Evolutionary conservation across 2,888 invertebrate species (phyloP).

Genomic region (Brenthis daphne): DNA sequence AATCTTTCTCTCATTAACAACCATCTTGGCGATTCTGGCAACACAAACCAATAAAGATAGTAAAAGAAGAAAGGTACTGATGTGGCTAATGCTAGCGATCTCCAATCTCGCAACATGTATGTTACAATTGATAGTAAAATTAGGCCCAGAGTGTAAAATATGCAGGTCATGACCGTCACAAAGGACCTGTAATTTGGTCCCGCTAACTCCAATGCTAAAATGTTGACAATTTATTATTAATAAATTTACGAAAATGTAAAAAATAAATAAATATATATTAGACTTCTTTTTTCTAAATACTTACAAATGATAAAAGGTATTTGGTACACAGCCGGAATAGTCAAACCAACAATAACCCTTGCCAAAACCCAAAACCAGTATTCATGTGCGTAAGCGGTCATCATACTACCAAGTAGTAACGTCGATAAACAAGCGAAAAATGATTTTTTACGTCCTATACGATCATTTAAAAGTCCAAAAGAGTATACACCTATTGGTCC

Average conservation of each 20-base stretch:
- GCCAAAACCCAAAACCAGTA: slow-evolving; percentile 93
- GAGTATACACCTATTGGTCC: slow-evolving; percentile 95
- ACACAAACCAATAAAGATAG: slow-evolving; percentile 91
- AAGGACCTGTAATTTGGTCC: slow-evolving; percentile 95
- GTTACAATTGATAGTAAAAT: slow-evolving; percentile 92
- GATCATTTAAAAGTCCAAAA: slow-evolving; percentile 93
- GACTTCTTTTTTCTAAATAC: slow-evolving; percentile 51
- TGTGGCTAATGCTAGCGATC: slow-evolving; percentile 89
- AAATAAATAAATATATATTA: background rate
- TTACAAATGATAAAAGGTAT: slow-evolving; percentile 97
- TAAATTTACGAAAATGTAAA: background rate
- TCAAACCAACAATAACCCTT: slow-evolving; percentile 92
- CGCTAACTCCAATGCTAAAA: slow-evolving; percentile 93
- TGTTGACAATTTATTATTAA: background rate
- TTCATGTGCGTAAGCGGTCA: slow-evolving; percentile 89
- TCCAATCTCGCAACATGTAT: slow-evolving; percentile 93
- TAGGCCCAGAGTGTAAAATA: slow-evolving; percentile 93
- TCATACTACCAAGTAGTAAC: slow-evolving; percentile 89
- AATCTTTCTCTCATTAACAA: slow-evolving; percentile 90
- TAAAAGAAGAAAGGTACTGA: slow-evolving; percentile 93
- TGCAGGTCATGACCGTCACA: slow-evolving; percentile 95
- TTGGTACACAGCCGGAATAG: slow-evolving; percentile 95
- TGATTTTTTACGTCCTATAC: slow-evolving; percentile 91
- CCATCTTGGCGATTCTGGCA: slow-evolving; percentile 97
- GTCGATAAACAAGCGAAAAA: slow-evolving; percentile 93